phyloP scores from a whole-genome alignment of 2,888 invertebrate species.

The Trypoxylon attenuatum region DNA sequence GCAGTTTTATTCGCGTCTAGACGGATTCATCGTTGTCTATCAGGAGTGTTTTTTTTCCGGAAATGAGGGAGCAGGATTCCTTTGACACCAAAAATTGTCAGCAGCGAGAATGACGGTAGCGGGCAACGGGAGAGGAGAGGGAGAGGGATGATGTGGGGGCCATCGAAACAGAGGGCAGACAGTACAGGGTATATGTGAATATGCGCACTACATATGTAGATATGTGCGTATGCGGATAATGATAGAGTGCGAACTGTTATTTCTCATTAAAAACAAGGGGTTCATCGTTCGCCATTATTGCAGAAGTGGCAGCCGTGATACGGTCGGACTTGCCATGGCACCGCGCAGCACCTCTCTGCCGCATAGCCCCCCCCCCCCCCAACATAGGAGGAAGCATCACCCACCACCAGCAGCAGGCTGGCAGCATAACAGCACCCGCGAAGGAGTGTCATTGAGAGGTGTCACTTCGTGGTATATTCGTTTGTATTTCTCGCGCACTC shows the following conservation, averaged over 20 bases:
- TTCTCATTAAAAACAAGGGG: conserved; percentile 74
- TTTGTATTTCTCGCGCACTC: conserved; percentile 69
- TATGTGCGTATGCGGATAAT: conserved; percentile 28
- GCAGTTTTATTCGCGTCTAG: no score
- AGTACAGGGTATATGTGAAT: not conserved
- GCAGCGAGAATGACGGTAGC: conserved; percentile 4
- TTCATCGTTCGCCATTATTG: conserved; percentile 71
- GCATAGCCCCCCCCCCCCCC: not conserved
- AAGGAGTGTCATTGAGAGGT: conserved; percentile 73
- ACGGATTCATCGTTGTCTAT: no score
- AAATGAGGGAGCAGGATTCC: not conserved
- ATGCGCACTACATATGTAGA: not conserved
- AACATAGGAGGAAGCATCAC: conserved; percentile 3
- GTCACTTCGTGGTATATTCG: conserved; percentile 75
- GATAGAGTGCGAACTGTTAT: conserved; percentile 60
- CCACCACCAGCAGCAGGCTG: conserved; percentile 11
- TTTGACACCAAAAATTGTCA: conserved; percentile 21
- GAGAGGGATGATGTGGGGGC: not conserved
- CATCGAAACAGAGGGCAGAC: not conserved
- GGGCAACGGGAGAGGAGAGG: not conserved
- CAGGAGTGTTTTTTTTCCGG: no score
- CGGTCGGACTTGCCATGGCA: conserved; percentile 14
- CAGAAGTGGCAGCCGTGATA: conserved; percentile 59
- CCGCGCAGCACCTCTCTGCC: conserved; percentile 18
- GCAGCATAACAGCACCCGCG: conserved; percentile 36